Evolutionary conservation across 2,113 vertebrate species (phyloP).

Genomic region (Elgaria multicarinata): DNA sequence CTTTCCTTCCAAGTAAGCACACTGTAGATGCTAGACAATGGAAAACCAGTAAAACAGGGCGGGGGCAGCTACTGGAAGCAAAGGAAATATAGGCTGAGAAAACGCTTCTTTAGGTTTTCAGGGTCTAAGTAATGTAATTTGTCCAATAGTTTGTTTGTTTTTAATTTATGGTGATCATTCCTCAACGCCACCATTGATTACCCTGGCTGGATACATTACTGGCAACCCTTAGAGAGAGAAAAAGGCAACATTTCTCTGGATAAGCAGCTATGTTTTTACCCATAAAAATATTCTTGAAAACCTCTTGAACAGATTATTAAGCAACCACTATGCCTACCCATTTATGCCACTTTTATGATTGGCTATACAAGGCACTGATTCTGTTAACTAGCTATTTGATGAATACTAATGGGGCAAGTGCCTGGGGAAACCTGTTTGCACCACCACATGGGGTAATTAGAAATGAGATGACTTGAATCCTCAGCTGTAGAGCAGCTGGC

Average conservation of each 20-base stretch:
- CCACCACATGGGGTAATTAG: too few relatives aligned
- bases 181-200: not conserved
- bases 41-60: slow-evolving; percentile 69
- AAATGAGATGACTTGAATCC: too few relatives aligned
- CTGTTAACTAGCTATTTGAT: not conserved
- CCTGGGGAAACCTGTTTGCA: too few relatives aligned
- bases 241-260: not conserved
- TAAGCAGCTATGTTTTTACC: not conserved
- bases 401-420: not conserved
- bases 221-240: not conserved
- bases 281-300: not conserved
- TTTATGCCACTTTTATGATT: not conserved
- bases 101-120: slow-evolving; percentile 30
- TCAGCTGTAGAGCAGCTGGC: too few relatives aligned
- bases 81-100: slow-evolving; percentile 50
- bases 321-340: not conserved
- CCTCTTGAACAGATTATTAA: not conserved
- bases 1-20: slow-evolving; percentile 59
- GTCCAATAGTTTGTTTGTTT: not conserved
- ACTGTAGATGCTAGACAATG: slow-evolving; percentile 72
- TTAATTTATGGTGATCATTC: not conserved
- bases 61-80: slow-evolving; percentile 50
- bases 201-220: not conserved
- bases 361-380: not conserved
- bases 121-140: slow-evolving; percentile 15